Conservation (phyloP, 2,797 vertebrate species). For the Coregonus sp. region DNA sequence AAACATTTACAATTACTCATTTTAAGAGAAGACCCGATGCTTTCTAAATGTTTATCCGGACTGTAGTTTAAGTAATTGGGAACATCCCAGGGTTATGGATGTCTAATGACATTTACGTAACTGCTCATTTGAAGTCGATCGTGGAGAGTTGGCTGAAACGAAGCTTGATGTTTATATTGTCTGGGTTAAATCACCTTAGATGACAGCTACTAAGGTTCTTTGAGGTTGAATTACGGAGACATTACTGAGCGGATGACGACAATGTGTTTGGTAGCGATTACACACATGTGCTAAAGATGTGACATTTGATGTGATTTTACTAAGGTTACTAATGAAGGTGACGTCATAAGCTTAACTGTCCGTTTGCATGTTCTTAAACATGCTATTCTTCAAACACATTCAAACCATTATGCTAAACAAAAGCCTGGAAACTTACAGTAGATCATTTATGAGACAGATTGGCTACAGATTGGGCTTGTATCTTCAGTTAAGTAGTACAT, state of each 20-base stretch:
- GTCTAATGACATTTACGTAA: constrained; percentile 16
- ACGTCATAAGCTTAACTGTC: neutral
- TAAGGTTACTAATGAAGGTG: constrained; percentile 24
- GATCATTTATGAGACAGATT: neutral
- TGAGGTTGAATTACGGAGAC: constrained; percentile 4
- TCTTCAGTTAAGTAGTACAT: neutral
- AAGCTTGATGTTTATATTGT: constrained; percentile 16
- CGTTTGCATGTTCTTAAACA: neutral
- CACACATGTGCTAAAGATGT: constrained; percentile 18
- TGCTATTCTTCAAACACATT: neutral
- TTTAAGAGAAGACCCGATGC: constrained; percentile 29
- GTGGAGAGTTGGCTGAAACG: neutral
- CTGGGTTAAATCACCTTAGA: constrained; percentile 8
- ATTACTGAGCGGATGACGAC: neutral
- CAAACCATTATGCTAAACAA: neutral
- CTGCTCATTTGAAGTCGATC: constrained; percentile 13
- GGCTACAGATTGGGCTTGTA: neutral
- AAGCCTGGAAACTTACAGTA: neutral
- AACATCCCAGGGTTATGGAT: constrained; percentile 27
- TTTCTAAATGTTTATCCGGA: constrained; percentile 35
- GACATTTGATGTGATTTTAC: constrained; percentile 32
- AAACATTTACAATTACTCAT: constrained; percentile 26
- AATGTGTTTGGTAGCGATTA: neutral
- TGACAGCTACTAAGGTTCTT: constrained; percentile 4
- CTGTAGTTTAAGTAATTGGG: constrained; percentile 33